A percentile compares a stretch with the other conserved stretches of the same genome.
phyloP scores from a whole-genome alignment of 2,797 vertebrate species.

The Dicrostonyx torquatus region DNA sequence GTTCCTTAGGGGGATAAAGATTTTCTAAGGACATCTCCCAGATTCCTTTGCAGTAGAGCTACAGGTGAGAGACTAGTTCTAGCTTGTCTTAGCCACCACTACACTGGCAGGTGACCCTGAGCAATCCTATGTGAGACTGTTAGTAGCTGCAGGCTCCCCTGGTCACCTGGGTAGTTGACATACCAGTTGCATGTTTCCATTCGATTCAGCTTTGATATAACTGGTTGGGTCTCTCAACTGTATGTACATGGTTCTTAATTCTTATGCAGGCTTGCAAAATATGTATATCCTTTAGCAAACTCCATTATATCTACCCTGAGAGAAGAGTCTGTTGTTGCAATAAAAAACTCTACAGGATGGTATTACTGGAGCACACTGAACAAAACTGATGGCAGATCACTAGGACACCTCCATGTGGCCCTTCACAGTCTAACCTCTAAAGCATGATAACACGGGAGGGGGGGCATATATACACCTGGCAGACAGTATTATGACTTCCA shows the following conservation, averaged over 20 bases:
- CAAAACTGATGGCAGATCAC: neutral
- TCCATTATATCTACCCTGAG: neutral
- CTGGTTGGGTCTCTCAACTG: neutral
- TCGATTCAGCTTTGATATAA: neutral
- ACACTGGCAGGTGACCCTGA: neutral
- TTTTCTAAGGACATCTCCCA: neutral
- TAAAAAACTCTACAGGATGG: no score
- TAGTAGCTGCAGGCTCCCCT: neutral
- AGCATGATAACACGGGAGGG: neutral
- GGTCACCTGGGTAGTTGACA: neutral
- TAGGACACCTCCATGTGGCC: no score
- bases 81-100: neutral
- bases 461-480: neutral
- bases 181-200: neutral
- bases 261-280: neutral
- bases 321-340: neutral
- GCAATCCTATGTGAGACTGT: neutral
- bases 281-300: neutral
- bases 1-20: no score
- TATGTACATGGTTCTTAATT: neutral
- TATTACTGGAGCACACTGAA: neutral
- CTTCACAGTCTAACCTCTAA: neutral
- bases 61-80: neutral
- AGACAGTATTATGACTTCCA: neutral
- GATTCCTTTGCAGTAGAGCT: neutral